Evolutionary conservation across 1,140 invertebrate genomes (phyloP).

Genomic region (Leptinotarsa texana): DNA sequence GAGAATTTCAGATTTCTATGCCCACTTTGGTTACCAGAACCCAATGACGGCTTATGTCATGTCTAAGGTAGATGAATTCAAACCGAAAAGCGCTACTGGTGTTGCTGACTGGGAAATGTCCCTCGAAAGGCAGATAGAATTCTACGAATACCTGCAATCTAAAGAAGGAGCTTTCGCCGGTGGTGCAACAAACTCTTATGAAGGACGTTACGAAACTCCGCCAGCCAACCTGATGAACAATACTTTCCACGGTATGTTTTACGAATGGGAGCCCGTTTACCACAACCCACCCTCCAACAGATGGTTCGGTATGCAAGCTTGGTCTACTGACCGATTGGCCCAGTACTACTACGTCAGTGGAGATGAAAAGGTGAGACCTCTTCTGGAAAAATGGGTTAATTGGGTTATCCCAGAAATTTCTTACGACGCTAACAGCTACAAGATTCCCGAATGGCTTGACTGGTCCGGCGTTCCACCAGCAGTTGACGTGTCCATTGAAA

Average conservation of each 20-base stretch:
- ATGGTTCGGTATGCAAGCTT: constrained; percentile 42
- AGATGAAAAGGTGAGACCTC: constrained; percentile 30
- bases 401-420: constrained; percentile 31
- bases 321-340: constrained; percentile 38
- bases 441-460: constrained; percentile 26
- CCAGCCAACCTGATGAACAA: constrained; percentile 26
- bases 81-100: constrained; percentile 38
- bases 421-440: constrained; percentile 25
- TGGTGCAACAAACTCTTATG: constrained; percentile 39
- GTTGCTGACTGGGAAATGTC: constrained; percentile 34
- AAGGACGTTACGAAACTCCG: constrained; percentile 33
- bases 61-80: constrained; percentile 28
- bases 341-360: constrained; percentile 40
- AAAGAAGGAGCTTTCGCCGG: constrained; percentile 37
- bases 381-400: constrained; percentile 32
- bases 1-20: constrained; percentile 39
- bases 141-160: constrained; percentile 38
- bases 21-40: constrained; percentile 40
- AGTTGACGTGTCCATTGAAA: constrained; percentile 26
- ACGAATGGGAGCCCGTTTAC: constrained; percentile 40
- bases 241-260: constrained; percentile 41
- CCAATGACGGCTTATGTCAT: constrained; percentile 37
- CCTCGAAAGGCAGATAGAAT: constrained; percentile 36
- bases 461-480: constrained; percentile 35
- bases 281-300: constrained; percentile 41